phyloP scores from a whole-genome alignment of 1,140 invertebrate genomes.

The Drosophila bipectinata region DNA sequence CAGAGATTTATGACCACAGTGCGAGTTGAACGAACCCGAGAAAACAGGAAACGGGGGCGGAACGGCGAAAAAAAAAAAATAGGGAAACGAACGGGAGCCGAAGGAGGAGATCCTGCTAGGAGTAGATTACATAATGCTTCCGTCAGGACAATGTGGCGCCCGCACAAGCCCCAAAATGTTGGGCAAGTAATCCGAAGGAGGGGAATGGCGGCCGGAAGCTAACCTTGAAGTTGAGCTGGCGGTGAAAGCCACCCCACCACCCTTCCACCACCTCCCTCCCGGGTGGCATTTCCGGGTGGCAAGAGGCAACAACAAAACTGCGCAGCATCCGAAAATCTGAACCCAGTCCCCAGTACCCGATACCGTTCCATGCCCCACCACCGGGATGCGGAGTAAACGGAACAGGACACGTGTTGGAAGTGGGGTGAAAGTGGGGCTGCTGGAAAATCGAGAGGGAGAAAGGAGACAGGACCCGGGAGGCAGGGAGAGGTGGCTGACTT shows the following conservation, averaged over 20 bases:
- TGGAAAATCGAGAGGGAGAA: slow-evolving; percentile 30
- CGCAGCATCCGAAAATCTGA: slow-evolving; percentile 59
- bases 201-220: slow-evolving; percentile 44
- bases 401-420: slow-evolving; percentile 65
- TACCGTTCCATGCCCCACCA: slow-evolving; percentile 54
- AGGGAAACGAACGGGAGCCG: not conserved
- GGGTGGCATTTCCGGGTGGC: not conserved
- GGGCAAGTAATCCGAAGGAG: slow-evolving; percentile 14
- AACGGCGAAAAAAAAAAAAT: slow-evolving; percentile 11
- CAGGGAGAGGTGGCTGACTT: slow-evolving; percentile 43
- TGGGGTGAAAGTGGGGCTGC: slow-evolving; percentile 37
- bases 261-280: not conserved
- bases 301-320: slow-evolving; percentile 50
- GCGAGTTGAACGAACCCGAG: slow-evolving; percentile 67
- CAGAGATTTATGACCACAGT: slow-evolving; percentile 56
- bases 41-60: slow-evolving; percentile 18
- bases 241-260: slow-evolving; percentile 5
- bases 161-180: slow-evolving; percentile 47
- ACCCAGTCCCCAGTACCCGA: not conserved
- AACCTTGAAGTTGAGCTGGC: slow-evolving; percentile 70
- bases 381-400: slow-evolving; percentile 7
- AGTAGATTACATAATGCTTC: slow-evolving; percentile 58
- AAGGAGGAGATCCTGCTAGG: not conserved
- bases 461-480: not conserved
- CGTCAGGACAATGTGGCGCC: slow-evolving; percentile 39